phyloP scores from a whole-genome alignment of 1,140 invertebrate genomes.

The Scaptodrosophila lebanonensis region DNA sequence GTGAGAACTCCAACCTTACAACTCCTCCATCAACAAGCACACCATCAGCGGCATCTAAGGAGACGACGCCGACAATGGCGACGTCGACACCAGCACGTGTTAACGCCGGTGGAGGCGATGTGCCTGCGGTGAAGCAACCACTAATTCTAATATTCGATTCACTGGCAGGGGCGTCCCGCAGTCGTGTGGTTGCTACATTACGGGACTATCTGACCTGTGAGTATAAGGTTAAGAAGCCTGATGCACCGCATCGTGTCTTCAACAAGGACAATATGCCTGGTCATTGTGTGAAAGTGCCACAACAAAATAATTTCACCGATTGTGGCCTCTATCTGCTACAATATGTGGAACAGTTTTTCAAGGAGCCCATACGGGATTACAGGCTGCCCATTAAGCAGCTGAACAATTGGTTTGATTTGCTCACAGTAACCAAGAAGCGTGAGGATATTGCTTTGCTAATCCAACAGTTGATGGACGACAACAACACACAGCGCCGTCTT shows the following conservation, averaged over 20 bases:
- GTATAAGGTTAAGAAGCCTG: slow-evolving; percentile 86
- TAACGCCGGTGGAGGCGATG: slow-evolving; percentile 20
- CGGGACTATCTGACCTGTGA: slow-evolving; percentile 94
- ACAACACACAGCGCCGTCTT: slow-evolving; percentile 79
- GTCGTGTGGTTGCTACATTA: slow-evolving; percentile 89
- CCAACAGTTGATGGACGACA: slow-evolving; percentile 83
- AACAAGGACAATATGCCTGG: slow-evolving; percentile 90
- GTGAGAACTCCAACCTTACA: slow-evolving; percentile 78
- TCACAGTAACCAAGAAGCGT: slow-evolving; percentile 86
- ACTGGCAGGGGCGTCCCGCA: slow-evolving; percentile 87
- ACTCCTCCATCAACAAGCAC: slow-evolving; percentile 20
- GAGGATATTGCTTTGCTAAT: slow-evolving; percentile 87
- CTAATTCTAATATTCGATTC: slow-evolving; percentile 98
- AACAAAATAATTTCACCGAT: slow-evolving; percentile 97
- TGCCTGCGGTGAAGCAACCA: slow-evolving; percentile 79
- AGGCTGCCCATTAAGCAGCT: slow-evolving; percentile 85
- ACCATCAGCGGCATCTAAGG: not conserved
- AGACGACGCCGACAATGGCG: slow-evolving; percentile 2
- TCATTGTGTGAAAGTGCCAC: slow-evolving; percentile 91
- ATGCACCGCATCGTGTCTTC: slow-evolving; percentile 79
- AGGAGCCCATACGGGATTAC: slow-evolving; percentile 86
- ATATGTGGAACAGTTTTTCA: slow-evolving; percentile 97
- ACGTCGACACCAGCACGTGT: slow-evolving; percentile 21
- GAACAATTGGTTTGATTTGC: slow-evolving; percentile 87
- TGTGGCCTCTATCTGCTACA: slow-evolving; percentile 97